Evolutionary conservation across 2,888 invertebrate genomes (phyloP).

Genomic region (Psylliodes chrysocephalus): DNA sequence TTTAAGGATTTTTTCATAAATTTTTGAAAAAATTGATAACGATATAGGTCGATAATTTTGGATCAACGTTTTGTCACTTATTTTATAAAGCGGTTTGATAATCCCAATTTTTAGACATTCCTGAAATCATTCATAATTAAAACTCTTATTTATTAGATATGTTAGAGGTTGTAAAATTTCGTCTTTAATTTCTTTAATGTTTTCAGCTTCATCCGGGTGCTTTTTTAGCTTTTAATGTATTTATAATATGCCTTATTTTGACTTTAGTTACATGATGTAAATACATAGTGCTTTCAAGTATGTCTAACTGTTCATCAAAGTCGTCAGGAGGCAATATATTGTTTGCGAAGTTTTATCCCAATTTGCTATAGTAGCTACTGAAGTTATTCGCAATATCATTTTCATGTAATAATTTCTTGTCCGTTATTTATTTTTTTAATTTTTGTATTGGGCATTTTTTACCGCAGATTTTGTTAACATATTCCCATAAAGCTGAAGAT

Average conservation of each 20-base stretch:
- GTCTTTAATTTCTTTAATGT: not conserved
- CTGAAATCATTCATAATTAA: not conserved
- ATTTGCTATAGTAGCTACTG: not conserved
- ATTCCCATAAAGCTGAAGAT: not conserved
- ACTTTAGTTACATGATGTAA: not conserved
- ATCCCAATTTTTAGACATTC: too few species aligned
- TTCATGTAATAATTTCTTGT: not conserved
- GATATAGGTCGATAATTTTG: too few species aligned
- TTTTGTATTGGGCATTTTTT: not conserved
- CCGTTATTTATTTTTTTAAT: not conserved
- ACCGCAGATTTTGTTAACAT: not conserved
- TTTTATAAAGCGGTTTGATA: too few species aligned
- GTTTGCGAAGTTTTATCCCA: not conserved
- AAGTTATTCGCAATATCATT: not conserved
- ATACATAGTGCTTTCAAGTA: not conserved
- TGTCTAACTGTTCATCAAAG: not conserved
- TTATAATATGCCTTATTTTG: not conserved
- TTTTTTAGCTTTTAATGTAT: not conserved
- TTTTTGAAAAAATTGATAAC: too few species aligned
- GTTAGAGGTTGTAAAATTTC: not conserved
- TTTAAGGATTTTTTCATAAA: too few species aligned
- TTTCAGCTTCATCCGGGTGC: not conserved
- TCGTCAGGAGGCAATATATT: not conserved
- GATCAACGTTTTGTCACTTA: too few species aligned
- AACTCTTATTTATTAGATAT: not conserved